Conservation (phyloP, 2,113 vertebrate genomes). For the Sturnus vulgaris region DNA sequence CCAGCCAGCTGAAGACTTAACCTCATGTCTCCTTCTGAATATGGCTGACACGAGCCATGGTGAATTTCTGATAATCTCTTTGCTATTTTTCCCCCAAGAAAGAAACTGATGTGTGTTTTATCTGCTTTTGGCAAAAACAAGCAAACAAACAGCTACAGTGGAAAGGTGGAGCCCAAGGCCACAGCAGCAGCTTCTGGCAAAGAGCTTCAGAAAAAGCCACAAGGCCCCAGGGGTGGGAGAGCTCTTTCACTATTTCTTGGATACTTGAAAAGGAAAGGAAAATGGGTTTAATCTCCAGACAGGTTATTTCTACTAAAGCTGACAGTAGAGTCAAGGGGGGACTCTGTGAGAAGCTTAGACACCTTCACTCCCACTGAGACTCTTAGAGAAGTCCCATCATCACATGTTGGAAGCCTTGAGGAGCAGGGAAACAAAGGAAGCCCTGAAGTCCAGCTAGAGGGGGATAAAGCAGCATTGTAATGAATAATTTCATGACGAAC, state of each 20-base stretch:
- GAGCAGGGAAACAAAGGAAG: neutral
- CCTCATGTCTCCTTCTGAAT: neutral
- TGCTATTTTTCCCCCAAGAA: neutral
- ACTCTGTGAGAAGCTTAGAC: neutral
- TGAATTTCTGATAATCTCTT: neutral
- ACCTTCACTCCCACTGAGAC: rapidly evolving
- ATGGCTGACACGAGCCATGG: rapidly evolving
- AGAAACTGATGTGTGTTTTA: neutral
- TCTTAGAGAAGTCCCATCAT: neutral
- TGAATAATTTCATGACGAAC: neutral
- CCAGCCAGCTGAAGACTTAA: neutral
- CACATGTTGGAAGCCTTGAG: rapidly evolving
- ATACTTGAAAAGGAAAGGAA: neutral
- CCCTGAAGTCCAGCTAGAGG: neutral
- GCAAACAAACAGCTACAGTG: neutral
- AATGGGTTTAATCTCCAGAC: neutral
- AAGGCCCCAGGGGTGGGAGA: neutral
- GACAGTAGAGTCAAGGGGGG: neutral
- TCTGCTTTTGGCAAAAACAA: neutral
- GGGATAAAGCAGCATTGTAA: neutral
- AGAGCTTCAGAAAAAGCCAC: neutral
- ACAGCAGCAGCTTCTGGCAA: neutral
- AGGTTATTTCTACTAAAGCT: neutral
- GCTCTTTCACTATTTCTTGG: neutral
- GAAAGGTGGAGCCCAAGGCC: neutral